Evolutionary conservation across 2,113 vertebrate genomes (phyloP).

Genomic region (Hystrix cristata): DNA sequence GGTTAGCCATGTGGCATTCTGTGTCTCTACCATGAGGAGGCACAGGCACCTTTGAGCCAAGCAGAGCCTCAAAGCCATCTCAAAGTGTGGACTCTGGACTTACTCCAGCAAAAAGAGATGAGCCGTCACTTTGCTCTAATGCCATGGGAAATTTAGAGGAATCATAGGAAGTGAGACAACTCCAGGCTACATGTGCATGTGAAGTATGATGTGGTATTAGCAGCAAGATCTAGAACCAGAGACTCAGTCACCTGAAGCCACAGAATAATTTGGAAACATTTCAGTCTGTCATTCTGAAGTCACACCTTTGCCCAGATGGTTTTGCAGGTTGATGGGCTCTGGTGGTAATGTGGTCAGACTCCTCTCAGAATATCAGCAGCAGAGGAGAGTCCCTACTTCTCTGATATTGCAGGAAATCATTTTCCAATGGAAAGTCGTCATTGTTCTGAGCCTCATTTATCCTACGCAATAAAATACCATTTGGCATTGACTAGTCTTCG

Average conservation of each 20-base stretch:
- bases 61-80: background rate
- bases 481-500: accelerated
- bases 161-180: background rate
- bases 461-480: background rate
- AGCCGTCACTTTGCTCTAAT: background rate
- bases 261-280: background rate
- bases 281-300: background rate
- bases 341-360: background rate
- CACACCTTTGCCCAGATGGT: background rate
- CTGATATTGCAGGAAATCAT: background rate
- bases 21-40: background rate
- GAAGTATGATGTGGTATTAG: background rate
- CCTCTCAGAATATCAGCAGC: background rate
- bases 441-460: no score
- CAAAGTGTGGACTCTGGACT: background rate
- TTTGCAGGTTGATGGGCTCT: background rate
- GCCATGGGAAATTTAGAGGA: background rate
- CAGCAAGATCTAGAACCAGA: background rate
- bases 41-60: background rate
- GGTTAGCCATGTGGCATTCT: background rate
- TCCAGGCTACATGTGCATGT: accelerated
- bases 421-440: background rate
- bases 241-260: background rate
- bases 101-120: background rate
- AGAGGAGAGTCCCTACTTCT: background rate